These are phyloP conservation scores for Xylota sylvarum DNA, from an alignment of 2,888 invertebrate genomes.

Conservation along the genomic window DNA sequence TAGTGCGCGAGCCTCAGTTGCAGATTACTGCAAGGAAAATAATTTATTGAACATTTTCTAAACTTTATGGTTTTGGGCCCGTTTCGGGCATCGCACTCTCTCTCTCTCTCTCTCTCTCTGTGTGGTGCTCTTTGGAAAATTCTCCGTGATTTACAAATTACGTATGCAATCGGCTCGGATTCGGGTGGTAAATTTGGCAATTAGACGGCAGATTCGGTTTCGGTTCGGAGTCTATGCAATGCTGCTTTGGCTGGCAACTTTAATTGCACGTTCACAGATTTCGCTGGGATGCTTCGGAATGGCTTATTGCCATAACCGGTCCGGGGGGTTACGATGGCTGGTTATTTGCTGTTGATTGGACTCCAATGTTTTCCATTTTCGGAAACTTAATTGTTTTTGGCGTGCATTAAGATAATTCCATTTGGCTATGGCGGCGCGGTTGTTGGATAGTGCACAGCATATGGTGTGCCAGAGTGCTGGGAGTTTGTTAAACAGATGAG, in stretches of 20 bases:
- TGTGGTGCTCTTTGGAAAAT: constrained; percentile 31
- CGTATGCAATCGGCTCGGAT: constrained; percentile 50
- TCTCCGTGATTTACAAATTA: constrained; percentile 42
- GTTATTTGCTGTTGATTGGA: constrained; percentile 48
- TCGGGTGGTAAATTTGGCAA: constrained; percentile 65
- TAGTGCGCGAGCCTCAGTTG: constrained; percentile 52
- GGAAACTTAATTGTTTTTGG: constrained; percentile 61
- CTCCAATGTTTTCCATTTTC: constrained; percentile 52
- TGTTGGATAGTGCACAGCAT: background rate
- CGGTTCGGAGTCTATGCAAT: constrained; percentile 51
- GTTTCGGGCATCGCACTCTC: constrained; percentile 46
- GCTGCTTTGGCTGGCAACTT: constrained; percentile 26
- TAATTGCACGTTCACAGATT: constrained; percentile 68
- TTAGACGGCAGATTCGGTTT: constrained; percentile 50
- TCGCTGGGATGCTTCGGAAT: constrained; percentile 37
- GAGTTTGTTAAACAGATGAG: background rate
- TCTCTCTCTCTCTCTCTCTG: constrained; percentile 2
- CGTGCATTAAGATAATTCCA: constrained; percentile 56
- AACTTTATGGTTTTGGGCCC: constrained; percentile 71
- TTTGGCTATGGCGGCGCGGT: constrained; percentile 2
- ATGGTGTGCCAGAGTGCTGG: background rate
- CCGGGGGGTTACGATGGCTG: constrained; percentile 19
- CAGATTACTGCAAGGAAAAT: constrained; percentile 73
- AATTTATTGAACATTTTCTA: constrained; percentile 76
- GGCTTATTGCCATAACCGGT: constrained; percentile 57